Base-by-base conservation (phyloP, 2,113 vertebrate genomes). In the Notechis scutatus region DNA sequence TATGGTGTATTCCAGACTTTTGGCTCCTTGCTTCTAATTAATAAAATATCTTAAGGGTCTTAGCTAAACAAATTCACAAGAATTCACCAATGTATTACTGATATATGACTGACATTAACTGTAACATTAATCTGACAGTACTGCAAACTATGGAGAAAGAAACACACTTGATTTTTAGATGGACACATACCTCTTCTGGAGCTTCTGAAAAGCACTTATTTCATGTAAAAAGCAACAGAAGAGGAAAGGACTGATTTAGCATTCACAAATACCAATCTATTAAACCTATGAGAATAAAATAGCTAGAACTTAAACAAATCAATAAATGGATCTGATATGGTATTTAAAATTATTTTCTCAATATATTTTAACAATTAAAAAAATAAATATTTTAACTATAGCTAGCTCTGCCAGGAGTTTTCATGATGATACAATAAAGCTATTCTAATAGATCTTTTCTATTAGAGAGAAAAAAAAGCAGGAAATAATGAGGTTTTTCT, bases 311-410 rank as follows among this genome's bases (percentile, higher is more conserved):
- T 91, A 64, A 89, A 42, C 50, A 96, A 93, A 91, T 1, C 64
- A 88, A 50, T 88, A 89, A 45, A 86, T 91, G 20, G 34, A 93
- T 47, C 95, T 95, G 93, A 91, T 95, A 94, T 12, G 88, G 15
- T 94, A 93, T 92, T 95, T 95, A 94, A 93, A 94, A 94, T 90
- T 52, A 90, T 91, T 95, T 92, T 89, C 61, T 8, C 91, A 93
- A 29, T 55, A 91, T 23, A 95, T 93, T 89, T 95, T 54, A 89
- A 91, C 89, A 0, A 93, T 95, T 92, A 95, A 95, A 96, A 96
- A 96, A 96, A 95, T 93, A 96, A 96, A 95, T 93, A 96, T 86
- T 89, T 85, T 87, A 50, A 93, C 42, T 94, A 94, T 91, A 93
- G 91, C 47, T 95, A 93, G 74, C 87, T 34, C 59, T 94, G 92